Percentiles rank a stretch among this genome's conserved stretches.
These are phyloP conservation scores for Apistogramma diplotaenia DNA, from an alignment of 2,113 vertebrate species.

Conservation along the genomic window DNA sequence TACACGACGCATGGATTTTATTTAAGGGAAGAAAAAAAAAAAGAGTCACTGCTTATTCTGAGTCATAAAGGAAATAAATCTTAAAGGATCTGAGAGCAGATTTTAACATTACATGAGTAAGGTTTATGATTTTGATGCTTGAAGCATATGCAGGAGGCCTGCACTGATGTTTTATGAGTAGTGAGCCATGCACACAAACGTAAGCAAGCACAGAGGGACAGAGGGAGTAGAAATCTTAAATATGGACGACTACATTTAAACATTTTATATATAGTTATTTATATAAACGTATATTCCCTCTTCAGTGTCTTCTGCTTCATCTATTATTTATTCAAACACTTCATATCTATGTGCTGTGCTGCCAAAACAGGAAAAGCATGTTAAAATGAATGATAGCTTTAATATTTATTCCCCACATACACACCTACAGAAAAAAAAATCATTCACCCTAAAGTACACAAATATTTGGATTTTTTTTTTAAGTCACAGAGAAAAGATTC, in stretches of 20 bases:
- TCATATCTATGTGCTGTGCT: constrained; percentile 21
- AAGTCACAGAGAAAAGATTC: constrained; percentile 51
- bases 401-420: constrained; percentile 44
- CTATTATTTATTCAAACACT: constrained; percentile 14
- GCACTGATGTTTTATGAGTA: constrained; percentile 9
- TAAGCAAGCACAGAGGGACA: constrained; percentile 35
- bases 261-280: constrained; percentile 48
- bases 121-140: neutral
- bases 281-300: constrained; percentile 54
- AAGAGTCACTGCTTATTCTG: neutral
- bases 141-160: neutral
- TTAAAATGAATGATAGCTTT: constrained; percentile 25
- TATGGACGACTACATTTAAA: constrained; percentile 59
- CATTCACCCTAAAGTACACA: constrained; percentile 67
- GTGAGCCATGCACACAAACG: constrained; percentile 44
- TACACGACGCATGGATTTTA: neutral
- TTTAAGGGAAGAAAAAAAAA: neutral
- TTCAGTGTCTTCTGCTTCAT: constrained; percentile 20
- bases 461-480: constrained; percentile 67
- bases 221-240: constrained; percentile 47
- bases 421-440: constrained; percentile 48
- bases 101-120: neutral
- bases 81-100: neutral
- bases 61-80: constrained; percentile 17
- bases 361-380: constrained; percentile 43